Evolutionary conservation across 1,140 invertebrate genomes (phyloP), one percentile per base, ranked within the genome.

Genomic region (Scaptomyza graminum): DNA sequence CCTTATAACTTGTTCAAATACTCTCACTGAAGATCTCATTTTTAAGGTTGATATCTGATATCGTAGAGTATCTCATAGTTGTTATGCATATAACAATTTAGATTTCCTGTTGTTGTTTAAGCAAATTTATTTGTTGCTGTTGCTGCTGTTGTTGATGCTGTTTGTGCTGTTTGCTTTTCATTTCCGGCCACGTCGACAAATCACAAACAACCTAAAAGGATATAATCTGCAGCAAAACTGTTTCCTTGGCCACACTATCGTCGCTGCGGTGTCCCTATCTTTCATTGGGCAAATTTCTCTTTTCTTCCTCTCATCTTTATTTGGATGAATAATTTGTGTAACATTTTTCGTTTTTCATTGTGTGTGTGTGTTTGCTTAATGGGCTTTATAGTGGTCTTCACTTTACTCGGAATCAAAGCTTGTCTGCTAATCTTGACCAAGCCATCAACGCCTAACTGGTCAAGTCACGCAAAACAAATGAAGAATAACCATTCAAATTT

Each of bases 151-250:
- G 28, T 5, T 34, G 11, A 28, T 57, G 43, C 9, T 18, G 57
- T 41, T 62, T 44, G 18, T 66, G 82, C 71, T 87, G 80, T 87
- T 87, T 87, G 83, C 75, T 87, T 87, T 87, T 87, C 82, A 87
- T 87, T 87, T 87, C 82, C 82, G 82, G 83, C 83, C 75, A 88
- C 79, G 83, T 79, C 83, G 83, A 87, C 83, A 88, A 87, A 87
- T 87, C 83, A 88, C 65, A 87, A 79, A 68, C 75, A 70, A 69
- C 64, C 49, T 66, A 83, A 88, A 87, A 87, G 82, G 82, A 87
- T 88, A 87, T 87, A 82, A 87, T 87, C 83, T 82, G 76, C 76
- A 79, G 61, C 79, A 73, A 66, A 83, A 79, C 79, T 67, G 71
- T 78, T 62, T 74, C 67, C 72, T 62, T 70, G 60, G 73, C 81